Conservation (phyloP, 2,888 invertebrate species). For the Taenaris catops region DNA sequence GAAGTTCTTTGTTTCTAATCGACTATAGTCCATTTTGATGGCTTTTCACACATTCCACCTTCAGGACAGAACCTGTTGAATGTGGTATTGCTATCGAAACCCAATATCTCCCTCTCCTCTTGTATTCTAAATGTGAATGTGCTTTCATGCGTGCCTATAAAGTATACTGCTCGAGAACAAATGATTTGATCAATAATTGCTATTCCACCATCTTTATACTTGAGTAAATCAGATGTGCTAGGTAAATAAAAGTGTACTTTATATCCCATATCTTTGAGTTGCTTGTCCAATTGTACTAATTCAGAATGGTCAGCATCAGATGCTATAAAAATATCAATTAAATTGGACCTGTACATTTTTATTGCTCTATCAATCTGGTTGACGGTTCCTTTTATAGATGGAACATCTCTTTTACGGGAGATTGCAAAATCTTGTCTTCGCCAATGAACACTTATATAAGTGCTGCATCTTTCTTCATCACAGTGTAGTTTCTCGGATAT, state of each 20-base stretch:
- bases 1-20: too few relatives aligned
- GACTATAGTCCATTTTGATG: slow-evolving; percentile 88
- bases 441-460: slow-evolving; percentile 92
- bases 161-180: slow-evolving; percentile 91
- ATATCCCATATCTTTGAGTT: slow-evolving; percentile 53
- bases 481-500: slow-evolving; percentile 45
- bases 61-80: slow-evolving; percentile 92
- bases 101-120: slow-evolving; percentile 97
- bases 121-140: slow-evolving; percentile 98
- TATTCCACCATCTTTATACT: slow-evolving; percentile 89
- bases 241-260: slow-evolving; percentile 56
- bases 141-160: slow-evolving; percentile 96
- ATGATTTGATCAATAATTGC: slow-evolving; percentile 98
- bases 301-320: slow-evolving; percentile 87
- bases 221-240: slow-evolving; percentile 56
- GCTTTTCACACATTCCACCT: slow-evolving; percentile 82
- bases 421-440: slow-evolving; percentile 92
- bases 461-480: slow-evolving; percentile 64
- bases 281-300: slow-evolving; percentile 57
- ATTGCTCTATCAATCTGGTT: slow-evolving; percentile 84
- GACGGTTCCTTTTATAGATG: slow-evolving; percentile 88
- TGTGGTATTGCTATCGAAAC: slow-evolving; percentile 88
- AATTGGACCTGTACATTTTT: slow-evolving; percentile 57
- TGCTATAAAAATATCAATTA: slow-evolving; percentile 85
- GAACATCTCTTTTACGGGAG: slow-evolving; percentile 86